Base-by-base conservation (phyloP, 1,140 invertebrate species). In the Psix sp. region DNA sequence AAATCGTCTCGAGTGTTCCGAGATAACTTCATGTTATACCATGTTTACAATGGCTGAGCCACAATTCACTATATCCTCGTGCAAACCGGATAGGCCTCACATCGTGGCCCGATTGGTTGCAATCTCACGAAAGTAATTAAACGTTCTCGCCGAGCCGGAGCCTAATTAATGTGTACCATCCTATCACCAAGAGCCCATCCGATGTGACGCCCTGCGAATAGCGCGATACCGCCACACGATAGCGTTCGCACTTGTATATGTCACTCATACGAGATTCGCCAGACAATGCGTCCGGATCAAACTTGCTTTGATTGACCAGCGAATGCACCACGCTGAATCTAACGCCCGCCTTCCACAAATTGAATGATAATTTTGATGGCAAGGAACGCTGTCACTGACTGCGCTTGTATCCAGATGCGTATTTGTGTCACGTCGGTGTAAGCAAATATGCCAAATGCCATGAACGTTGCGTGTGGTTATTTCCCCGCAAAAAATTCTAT, bases 41-140 rank as follows among this genome's bases (percentile, higher is more conserved):
- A 71, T 85, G 83, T 85, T 86, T 85, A 85, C 84, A 85, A 80
- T 83, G 78, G 85, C 82, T 86, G 76, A 82, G 75, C 76, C 77
- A 74, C 80, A 72, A 84, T 74, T 83, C 82, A 80, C 15, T 60
- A 52, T 79, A 83, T 82, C 78, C 78, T 77, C 72, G 24, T 39
- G 56, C 39, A 48, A 18, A 65, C 60, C 62, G 70, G 46, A 67
- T 54, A 38, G 39, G 39, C 56, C 59, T 40, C 35, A 14, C 52
- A 18, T 21, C 56, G 35, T 40, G 51, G 18, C 54, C 63, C 59
- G 48, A 77, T 77, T 76, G 72, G 75, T 80, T 80, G 56, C 16
- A 39, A 84, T 86, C 81, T 81, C 80, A 80, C 78, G 82, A 84
- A 86, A 85, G 82, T 86, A 86, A 86, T 85, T 85, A 85, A 85